phyloP scores from a whole-genome alignment of 2,797 vertebrate genomes.

The Diceros bicornis region DNA sequence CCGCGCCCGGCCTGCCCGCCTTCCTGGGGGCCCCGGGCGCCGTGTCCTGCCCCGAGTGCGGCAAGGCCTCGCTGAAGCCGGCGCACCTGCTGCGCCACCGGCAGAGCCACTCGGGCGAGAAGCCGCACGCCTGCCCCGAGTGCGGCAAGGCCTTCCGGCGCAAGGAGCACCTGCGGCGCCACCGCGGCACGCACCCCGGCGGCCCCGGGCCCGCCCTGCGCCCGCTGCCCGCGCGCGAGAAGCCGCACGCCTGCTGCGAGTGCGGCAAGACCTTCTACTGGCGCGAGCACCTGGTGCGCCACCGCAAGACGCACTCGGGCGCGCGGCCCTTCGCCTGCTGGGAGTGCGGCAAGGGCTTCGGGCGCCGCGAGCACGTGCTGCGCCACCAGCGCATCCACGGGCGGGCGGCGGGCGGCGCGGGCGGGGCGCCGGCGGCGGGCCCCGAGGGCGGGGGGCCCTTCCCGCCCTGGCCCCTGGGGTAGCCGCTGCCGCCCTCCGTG shows the following conservation, averaged over 20 bases:
- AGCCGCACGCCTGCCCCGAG: slow-evolving; percentile 81
- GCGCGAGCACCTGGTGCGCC: slow-evolving; percentile 85
- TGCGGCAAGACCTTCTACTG: slow-evolving; percentile 83
- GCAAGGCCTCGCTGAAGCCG: slow-evolving; percentile 81
- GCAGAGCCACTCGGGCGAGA: slow-evolving; percentile 81
- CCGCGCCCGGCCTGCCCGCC: neutral
- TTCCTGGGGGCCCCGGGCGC: slow-evolving; percentile 64
- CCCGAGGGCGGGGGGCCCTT: slow-evolving; percentile 38
- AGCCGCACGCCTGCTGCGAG: slow-evolving; percentile 84
- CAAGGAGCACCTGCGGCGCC: slow-evolving; percentile 86
- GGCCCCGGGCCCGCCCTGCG: slow-evolving; percentile 67
- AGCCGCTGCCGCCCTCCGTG: neutral
- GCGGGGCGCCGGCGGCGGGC: rapidly evolving
- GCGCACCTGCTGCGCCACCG: slow-evolving; percentile 80
- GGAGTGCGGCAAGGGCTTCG: slow-evolving; percentile 83
- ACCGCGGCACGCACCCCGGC: slow-evolving; percentile 83
- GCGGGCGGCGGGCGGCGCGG: neutral
- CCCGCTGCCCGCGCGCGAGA: slow-evolving; percentile 75
- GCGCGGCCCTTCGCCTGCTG: slow-evolving; percentile 82
- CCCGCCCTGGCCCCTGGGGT: slow-evolving; percentile 75
- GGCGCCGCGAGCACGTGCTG: slow-evolving; percentile 83
- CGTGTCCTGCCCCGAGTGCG: slow-evolving; percentile 79
- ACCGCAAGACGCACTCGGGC: slow-evolving; percentile 81
- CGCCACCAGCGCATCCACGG: slow-evolving; percentile 84
- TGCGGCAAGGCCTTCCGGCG: slow-evolving; percentile 86